Evolutionary conservation across 2,113 vertebrate species (phyloP), one percentile per base, ranked within the genome.

Genomic region (Oncorhynchus keta): DNA sequence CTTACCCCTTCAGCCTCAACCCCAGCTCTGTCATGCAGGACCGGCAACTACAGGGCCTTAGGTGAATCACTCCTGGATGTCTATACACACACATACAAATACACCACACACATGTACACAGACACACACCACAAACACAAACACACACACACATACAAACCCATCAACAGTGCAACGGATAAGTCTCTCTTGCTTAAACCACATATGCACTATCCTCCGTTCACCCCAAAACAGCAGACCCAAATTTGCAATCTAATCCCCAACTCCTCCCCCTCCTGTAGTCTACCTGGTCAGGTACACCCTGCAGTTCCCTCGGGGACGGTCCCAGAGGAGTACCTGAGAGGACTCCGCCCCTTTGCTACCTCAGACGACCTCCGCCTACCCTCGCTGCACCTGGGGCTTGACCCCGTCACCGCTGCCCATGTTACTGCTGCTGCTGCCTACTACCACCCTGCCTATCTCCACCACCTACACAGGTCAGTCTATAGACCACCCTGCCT

Each of bases 401-500:
- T 99, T 4, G 96, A 97, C 75, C 96, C 95, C 0, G 92, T 95
- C 35, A 84, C 94, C 0, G 95, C 96, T 0, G 94, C 96, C 70
- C 86, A 96, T 0, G 94, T 94, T 0, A 94, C 96, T 1, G 86
- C 87, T 2, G 89, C 51, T 55, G 51, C 91, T 55, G 95, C 95
- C 16, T 98, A 97, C 89, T 97, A 98, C 78, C 97, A 98, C 83
- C 95, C 96, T 78, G 94, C 95, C 89, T 98, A 97, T 89, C 89
- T 99, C 76, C 78, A 94, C 1, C 45, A 95, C 0, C 94, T 59
- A 68, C 66, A 68, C 67, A 28, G 16, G 16, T 32, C 7, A 39
- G 13, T 30, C 32, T 39, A 5, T 32, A 30, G 30, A 68, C 65
- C 26, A 67, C 62, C 62, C 24, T 26, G 5, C 32, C 26, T 30